Base-by-base conservation (phyloP, 64 coral and sea anemone genomes). In the Montipora capricornis region DNA sequence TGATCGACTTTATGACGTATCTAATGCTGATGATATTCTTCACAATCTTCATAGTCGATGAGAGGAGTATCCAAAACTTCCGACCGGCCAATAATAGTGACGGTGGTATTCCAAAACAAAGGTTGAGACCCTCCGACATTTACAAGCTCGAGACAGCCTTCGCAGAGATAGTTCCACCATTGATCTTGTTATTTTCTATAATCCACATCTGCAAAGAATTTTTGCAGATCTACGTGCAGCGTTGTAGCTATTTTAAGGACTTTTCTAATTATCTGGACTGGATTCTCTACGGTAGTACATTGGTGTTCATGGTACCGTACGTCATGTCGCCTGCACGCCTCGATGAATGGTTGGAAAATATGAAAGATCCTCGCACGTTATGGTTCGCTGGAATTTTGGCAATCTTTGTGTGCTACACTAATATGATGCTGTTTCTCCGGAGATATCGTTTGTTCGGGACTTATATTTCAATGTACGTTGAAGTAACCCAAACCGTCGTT, bases 401-500 rank as follows among this genome's bases (percentile, higher is more conserved):
- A 44, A 91, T 96, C 64, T 94, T 94, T 64, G 66, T 94, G 0
- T 94, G 95, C 51, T 96, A 93, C 67, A 91, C 87, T 26, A 96
- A 96, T 68, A 84, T 96, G 47, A 89, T 96, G 44, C 92, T 96
- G 29, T 96, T 96, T 77, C 92, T 96, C 16, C 76, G 95, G 49
- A 89, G 95, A 70, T 96, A 84, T 50, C 52, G 74, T 16, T 13
- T 92, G 19, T 90, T 93, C 60, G 95, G 95, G 2, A 79, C 93
- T 15, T 96, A 96, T n/a, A 93, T 96, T 37, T 87, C 95, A 24
- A 96, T 96, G 95, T 96, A 93, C 74, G 12, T 96, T 44, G 95
- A 93, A 80, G 95, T 96, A 20, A 47, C 93, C 47, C 81, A 92
- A 17, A 96, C 90, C 7, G 62, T 96, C 48, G 12, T 93, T n/a